A percentile compares a stretch with the other conserved stretches of the same genome.
Conservation (phyloP, 1,140 invertebrate species). For the Copidosoma floridanum region DNA sequence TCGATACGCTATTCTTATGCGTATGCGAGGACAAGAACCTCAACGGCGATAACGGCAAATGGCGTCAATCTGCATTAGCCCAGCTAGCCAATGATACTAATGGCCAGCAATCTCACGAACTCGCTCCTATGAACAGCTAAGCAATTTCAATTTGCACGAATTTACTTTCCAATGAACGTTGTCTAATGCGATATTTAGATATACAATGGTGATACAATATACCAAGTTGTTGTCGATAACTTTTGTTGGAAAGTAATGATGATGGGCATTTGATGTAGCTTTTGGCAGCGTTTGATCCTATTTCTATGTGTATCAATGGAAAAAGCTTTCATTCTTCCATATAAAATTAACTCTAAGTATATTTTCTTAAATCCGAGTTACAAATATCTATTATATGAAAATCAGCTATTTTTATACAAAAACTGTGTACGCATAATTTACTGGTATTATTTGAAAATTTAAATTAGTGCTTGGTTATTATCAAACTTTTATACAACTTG, state of each 20-base stretch:
- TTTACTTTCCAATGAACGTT: too few species aligned
- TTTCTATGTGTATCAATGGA: neutral
- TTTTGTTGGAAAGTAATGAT: too few species aligned
- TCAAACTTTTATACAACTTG: neutral
- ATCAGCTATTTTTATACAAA: constrained; percentile 9
- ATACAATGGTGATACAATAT: too few species aligned
- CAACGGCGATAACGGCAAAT: constrained; percentile 64
- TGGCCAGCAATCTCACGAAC: constrained; percentile 51
- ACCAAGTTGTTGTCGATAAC: too few species aligned
- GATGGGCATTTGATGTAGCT: too few species aligned
- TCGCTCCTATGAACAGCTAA: constrained; percentile 49
- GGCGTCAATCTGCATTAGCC: constrained; percentile 65
- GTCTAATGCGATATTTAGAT: too few species aligned
- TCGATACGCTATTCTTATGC: constrained; percentile 92
- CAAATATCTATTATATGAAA: neutral
- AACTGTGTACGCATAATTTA: constrained; percentile 1
- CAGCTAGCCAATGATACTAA: constrained; percentile 54
- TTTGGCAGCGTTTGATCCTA: constrained; percentile 1
- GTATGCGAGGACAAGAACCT: constrained; percentile 82
- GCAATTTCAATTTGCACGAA: constrained; percentile 10
- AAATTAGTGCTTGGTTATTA: constrained; percentile 6
- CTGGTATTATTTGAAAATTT: constrained; percentile 2
- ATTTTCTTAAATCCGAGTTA: neutral
- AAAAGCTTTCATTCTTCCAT: constrained; percentile 3
- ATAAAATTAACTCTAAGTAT: neutral